Percentiles rank a stretch among this genome's conserved stretches.
phyloP scores from a whole-genome alignment of 2,113 vertebrate genomes.

The Mesoclemmys tuberculata region DNA sequence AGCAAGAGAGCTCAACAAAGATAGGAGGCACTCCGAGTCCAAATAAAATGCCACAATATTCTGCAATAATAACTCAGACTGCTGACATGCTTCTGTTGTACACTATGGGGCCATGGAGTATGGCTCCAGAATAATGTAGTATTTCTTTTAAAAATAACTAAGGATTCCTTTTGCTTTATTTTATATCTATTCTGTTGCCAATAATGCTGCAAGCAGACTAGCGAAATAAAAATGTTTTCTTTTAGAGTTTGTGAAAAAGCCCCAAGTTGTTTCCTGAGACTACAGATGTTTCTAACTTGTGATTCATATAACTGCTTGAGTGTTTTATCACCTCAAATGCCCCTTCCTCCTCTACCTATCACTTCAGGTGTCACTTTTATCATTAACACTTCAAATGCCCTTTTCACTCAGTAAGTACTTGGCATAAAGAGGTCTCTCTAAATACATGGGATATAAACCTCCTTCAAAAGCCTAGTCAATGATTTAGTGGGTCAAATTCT shows the following conservation, averaged over 20 bases:
- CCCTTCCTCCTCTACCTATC: background rate
- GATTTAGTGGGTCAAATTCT: background rate
- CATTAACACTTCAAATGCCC: background rate
- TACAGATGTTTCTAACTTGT: background rate
- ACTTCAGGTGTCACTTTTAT: background rate
- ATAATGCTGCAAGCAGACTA: background rate
- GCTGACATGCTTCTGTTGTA: background rate
- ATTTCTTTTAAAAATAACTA: background rate
- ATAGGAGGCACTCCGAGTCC: background rate
- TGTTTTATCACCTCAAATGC: background rate
- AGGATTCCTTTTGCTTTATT: background rate
- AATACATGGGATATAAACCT: background rate
- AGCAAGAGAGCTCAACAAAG: background rate
- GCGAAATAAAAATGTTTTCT: background rate
- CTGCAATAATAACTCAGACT: too few species aligned
- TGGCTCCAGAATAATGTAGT: background rate
- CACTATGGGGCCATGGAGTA: background rate
- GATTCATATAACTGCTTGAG: rapidly evolving
- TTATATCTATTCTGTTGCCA: background rate
- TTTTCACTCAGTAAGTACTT: background rate
- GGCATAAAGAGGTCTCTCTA: background rate
- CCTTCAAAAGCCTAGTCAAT: background rate
- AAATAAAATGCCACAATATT: too few species aligned
- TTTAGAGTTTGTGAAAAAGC: background rate
- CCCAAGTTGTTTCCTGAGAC: background rate